Base-by-base conservation (phyloP, 2,888 invertebrate species). In the Diadromus collaris region DNA sequence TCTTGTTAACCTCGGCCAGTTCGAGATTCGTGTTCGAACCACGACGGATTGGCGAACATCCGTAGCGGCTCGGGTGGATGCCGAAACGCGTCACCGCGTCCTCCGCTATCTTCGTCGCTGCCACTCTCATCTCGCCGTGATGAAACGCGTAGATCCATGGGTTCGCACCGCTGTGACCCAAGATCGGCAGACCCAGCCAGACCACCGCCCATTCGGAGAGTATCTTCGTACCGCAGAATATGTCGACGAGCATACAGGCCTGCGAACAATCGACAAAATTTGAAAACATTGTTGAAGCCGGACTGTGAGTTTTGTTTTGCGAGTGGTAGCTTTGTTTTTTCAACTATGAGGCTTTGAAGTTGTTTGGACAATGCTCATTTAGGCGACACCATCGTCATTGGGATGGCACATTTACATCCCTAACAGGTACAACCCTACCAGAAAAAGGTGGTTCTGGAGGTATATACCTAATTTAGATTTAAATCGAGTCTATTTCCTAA, bases 71-170 rank as follows among this genome's bases (percentile, higher is more conserved):
- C 3, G 90, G 89, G 27, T 84, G 87, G 19, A 90, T 85, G 0
- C 89, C 89, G 68, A 92, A 87, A 2, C 91, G 86, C 2, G 91
- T 90, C 5, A 93, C 89, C 2, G 93, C 82, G 65, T 93, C 92
- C 81, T 93, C 93, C 4, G 93, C 90, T 21, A 93, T 92, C 60
- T 93, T 92, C 9, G 92, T 90, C 1, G 93, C 93, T 0, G 94
- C 94, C 0, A 92, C 88, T 16, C 94, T 91, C 83, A 94, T 92
- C 86, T 94, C 94, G 0, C 93, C 91, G 83, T 94, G 94, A 81
- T 93, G 92, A 86, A 93, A 94, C 3, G 94, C 94, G 87, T 94
- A 94, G 46, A 94, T 92, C 94, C 94, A 94, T 0, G 94, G 94
- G 86, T 94, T 94, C 76, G 93, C 90, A 7, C 93, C 93, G 85